A percentile compares a stretch with the other conserved stretches of the same genome.
phyloP scores from a whole-genome alignment of 2,797 vertebrate genomes.

The Paguma larvata region DNA sequence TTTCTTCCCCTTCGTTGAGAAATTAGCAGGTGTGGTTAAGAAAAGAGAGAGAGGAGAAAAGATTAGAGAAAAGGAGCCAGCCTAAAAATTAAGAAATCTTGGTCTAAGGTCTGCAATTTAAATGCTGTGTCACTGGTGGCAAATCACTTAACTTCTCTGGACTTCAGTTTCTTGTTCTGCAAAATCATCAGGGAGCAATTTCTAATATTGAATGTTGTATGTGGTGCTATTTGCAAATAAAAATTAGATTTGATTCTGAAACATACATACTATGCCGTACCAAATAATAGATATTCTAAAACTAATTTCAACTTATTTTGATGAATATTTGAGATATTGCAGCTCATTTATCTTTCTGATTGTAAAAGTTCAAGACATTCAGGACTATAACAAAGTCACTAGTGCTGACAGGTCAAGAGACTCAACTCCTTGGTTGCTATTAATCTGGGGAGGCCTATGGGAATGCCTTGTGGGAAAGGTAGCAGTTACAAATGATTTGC shows the following conservation, averaged over 20 bases:
- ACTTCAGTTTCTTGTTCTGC: background rate
- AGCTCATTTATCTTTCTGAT: slow-evolving; percentile 41
- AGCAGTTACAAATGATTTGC: background rate
- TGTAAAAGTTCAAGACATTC: background rate
- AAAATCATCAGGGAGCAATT: background rate
- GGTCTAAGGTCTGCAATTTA: background rate
- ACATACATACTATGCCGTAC: background rate
- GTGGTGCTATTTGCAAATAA: background rate
- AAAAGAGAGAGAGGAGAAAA: background rate
- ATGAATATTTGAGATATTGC: background rate
- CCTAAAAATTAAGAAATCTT: slow-evolving; percentile 6
- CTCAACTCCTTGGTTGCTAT: background rate
- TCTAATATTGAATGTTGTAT: background rate
- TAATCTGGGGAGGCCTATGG: background rate
- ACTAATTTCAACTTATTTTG: background rate
- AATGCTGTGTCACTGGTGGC: background rate
- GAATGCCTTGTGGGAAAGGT: background rate
- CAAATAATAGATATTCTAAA: background rate
- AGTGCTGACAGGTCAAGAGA: background rate
- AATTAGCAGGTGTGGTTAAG: slow-evolving; percentile 6
- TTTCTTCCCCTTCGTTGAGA: slow-evolving; percentile 7
- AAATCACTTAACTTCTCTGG: background rate
- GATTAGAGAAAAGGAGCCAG: background rate
- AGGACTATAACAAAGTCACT: background rate
- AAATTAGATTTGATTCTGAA: background rate